These are phyloP conservation scores for Cremastinae sp. DNA, from an alignment of 2,888 invertebrate genomes.

Conservation along the genomic window DNA sequence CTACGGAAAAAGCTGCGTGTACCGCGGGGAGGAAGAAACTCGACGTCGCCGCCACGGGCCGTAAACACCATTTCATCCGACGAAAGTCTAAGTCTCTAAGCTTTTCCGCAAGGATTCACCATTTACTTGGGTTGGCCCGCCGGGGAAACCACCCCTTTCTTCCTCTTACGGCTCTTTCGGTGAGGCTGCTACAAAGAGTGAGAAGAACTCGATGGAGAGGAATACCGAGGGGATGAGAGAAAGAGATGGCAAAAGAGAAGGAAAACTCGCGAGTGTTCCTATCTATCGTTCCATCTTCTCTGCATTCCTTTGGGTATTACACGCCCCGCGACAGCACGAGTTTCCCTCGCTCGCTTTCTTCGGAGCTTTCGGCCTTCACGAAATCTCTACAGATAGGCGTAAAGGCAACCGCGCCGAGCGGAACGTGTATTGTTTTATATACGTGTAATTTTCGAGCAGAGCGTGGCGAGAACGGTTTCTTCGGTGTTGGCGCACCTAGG, in stretches of 20 bases:
- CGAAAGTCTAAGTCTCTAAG: constrained; percentile 75
- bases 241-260: constrained; percentile 35
- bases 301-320: constrained; percentile 80
- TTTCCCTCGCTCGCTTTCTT: constrained; percentile 57
- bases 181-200: no score
- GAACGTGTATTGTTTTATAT: constrained; percentile 32
- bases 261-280: constrained; percentile 67
- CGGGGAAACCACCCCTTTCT: constrained; percentile 62
- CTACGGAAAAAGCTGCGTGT: constrained; percentile 11
- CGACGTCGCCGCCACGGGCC: constrained; percentile 62
- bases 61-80: constrained; percentile 74
- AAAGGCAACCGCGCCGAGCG: constrained; percentile 12
- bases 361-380: constrained; percentile 48
- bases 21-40: constrained; percentile 36
- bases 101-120: constrained; percentile 77
- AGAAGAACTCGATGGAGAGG: neutral
- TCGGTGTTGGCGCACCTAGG: constrained; percentile 53
- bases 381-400: neutral
- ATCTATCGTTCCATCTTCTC: constrained; percentile 79
- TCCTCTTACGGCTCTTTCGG: constrained; percentile 42
- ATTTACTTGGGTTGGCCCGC: constrained; percentile 62
- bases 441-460: constrained; percentile 27
- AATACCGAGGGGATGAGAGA: constrained; percentile 17
- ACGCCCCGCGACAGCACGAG: constrained; percentile 70
- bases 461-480: constrained; percentile 48